These are phyloP conservation scores for Hypsibius dujardini DNA, from an alignment of 1,140 invertebrate genomes.

Conservation along the genomic window DNA sequence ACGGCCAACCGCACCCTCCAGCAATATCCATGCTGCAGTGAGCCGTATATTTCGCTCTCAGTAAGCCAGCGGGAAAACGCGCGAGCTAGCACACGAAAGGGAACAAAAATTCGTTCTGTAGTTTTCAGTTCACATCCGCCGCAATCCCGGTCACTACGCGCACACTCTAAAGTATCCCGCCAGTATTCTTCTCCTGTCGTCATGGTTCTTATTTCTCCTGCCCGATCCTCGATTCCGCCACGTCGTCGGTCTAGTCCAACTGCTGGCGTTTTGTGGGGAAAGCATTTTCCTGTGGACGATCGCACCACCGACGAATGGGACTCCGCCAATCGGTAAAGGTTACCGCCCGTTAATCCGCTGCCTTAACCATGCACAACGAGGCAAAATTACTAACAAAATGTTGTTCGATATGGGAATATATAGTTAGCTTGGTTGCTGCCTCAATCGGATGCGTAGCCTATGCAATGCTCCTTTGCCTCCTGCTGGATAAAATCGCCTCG, in stretches of 20 bases:
- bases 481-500: too few relatives aligned
- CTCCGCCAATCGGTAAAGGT: slow-evolving; percentile 3
- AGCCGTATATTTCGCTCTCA: slow-evolving; percentile 7
- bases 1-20: background rate
- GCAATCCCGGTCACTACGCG: background rate
- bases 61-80: background rate
- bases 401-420: too few relatives aligned
- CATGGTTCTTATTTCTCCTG: slow-evolving; percentile 6
- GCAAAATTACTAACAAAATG: too few relatives aligned
- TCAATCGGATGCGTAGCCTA: too few relatives aligned
- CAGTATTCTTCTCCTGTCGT: background rate
- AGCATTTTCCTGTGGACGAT: slow-evolving; percentile 8
- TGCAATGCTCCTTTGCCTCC: too few relatives aligned
- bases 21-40: background rate
- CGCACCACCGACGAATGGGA: background rate
- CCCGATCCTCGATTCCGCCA: background rate
- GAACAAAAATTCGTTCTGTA: background rate
- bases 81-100: background rate
- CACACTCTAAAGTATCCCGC: background rate
- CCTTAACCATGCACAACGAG: too few relatives aligned
- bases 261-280: slow-evolving; percentile 7
- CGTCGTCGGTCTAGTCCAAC: background rate
- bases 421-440: too few relatives aligned
- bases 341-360: too few relatives aligned
- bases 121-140: background rate